These are phyloP conservation scores for Reinhardtius hippoglossoides DNA, from an alignment of 2,113 vertebrate genomes.

Conservation along the genomic window DNA sequence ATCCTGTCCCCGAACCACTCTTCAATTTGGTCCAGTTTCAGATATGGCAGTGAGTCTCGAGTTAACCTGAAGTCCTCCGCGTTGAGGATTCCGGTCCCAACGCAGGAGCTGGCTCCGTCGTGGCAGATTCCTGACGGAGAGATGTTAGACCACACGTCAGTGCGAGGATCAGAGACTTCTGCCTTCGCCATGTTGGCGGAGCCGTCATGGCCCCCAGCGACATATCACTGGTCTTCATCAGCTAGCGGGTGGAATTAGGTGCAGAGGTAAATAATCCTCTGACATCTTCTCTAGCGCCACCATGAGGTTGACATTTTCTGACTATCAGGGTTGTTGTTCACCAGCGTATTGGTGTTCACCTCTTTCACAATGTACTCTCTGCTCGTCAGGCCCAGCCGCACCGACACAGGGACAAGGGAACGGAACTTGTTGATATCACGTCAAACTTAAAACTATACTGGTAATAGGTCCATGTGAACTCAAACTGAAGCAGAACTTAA, in stretches of 20 bases:
- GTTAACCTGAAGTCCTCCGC: not conserved
- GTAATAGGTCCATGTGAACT: no score
- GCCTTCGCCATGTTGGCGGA: slow-evolving; percentile 24
- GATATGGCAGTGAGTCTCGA: fast-evolving
- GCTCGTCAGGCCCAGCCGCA: slow-evolving; percentile 32
- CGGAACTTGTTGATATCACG: not conserved
- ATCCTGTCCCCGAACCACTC: no score
- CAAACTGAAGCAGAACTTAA: no score
- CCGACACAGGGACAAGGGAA: slow-evolving; percentile 21
- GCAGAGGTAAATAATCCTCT: no score
- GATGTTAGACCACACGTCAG: slow-evolving; percentile 79
- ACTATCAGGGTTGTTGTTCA: not conserved
- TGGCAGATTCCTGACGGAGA: slow-evolving; percentile 82
- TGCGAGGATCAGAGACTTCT: slow-evolving; percentile 60
- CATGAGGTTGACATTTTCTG: no score
- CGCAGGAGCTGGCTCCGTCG: slow-evolving; percentile 89
- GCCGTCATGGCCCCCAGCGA: slow-evolving; percentile 68
- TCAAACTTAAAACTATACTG: not conserved
- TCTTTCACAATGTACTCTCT: not conserved
- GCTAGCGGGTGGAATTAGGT: no score
- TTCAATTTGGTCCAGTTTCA: no score
- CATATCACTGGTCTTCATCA: slow-evolving; percentile 47
- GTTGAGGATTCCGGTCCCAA: slow-evolving; percentile 84
- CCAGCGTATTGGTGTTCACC: slow-evolving; percentile 27
- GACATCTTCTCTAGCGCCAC: no score